Conservation (phyloP, 2,113 vertebrate species). For the Oreochromis niloticus region DNA sequence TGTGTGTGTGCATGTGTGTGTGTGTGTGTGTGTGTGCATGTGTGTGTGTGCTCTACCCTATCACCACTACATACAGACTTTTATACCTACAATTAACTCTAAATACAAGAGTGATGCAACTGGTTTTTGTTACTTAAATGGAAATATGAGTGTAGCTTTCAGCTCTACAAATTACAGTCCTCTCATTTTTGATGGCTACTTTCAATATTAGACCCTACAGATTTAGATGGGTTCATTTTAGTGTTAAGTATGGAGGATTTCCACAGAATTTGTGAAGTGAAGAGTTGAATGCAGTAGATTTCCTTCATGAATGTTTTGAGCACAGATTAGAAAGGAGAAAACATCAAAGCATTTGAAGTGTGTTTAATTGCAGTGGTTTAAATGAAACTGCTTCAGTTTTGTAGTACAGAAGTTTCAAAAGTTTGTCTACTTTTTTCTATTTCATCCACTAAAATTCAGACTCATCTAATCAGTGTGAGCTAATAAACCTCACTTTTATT, state of each 20-base stretch:
- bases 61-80: neutral
- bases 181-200: neutral
- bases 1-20: neutral
- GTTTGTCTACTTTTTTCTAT: neutral
- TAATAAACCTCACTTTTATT: neutral
- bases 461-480: neutral
- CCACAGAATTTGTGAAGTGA: neutral
- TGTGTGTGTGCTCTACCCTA: neutral
- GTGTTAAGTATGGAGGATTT: neutral
- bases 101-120: neutral
- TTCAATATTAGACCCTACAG: neutral
- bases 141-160: neutral
- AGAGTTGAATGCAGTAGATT: neutral
- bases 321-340: neutral
- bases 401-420: neutral
- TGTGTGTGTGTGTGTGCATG: neutral
- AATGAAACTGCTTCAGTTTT: neutral
- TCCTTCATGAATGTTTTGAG: neutral
- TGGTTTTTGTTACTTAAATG: neutral
- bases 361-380: neutral
- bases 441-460: neutral
- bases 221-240: neutral
- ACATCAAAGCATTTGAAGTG: neutral
- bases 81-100: neutral
- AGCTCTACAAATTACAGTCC: neutral